Evolutionary conservation across 2,113 vertebrate species (phyloP).

Genomic region (Rhabdornis inornatus): DNA sequence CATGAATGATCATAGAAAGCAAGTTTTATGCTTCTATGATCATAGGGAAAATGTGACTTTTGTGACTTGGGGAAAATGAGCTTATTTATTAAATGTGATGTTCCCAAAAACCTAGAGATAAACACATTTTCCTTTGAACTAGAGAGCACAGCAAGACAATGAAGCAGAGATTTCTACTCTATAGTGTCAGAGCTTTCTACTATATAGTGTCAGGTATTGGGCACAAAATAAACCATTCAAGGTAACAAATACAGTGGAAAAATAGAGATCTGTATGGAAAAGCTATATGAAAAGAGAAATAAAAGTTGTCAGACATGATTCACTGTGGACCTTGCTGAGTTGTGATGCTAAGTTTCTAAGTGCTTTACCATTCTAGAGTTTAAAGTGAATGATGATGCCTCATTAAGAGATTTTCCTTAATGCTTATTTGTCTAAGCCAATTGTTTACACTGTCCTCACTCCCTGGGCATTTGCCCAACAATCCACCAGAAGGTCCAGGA

Average conservation of each 20-base stretch:
- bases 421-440: background rate
- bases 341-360: background rate
- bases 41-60: background rate
- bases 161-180: background rate
- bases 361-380: background rate
- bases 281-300: background rate
- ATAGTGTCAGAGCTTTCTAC: background rate
- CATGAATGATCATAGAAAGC: background rate
- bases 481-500: background rate
- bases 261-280: background rate
- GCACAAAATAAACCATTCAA: background rate
- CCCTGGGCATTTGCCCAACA: background rate
- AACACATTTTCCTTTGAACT: background rate
- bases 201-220: background rate
- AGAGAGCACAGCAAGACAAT: background rate
- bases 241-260: background rate
- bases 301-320: background rate
- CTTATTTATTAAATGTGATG: background rate
- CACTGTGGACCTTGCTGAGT: background rate
- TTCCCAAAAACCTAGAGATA: background rate
- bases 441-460: background rate
- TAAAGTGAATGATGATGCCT: background rate
- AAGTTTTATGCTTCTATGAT: conserved; percentile 13
- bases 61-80: background rate
- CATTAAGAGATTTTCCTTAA: background rate